phyloP scores from a whole-genome alignment of 2,797 vertebrate species.

The Oreonectes daqikongensis region DNA sequence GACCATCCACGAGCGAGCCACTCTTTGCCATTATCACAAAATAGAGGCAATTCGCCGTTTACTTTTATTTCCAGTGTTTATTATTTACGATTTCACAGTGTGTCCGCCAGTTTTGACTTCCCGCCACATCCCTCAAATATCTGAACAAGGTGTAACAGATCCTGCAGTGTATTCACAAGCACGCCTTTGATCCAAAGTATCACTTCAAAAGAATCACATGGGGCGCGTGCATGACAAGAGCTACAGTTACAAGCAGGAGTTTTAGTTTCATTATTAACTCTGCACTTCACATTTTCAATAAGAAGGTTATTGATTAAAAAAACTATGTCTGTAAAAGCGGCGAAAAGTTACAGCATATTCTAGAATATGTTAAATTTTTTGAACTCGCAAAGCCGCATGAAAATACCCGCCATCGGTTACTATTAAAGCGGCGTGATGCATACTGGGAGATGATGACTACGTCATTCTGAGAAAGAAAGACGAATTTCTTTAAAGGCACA shows the following conservation, averaged over 20 bases:
- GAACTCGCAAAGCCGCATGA: slow-evolving; percentile 44
- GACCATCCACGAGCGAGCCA: not conserved
- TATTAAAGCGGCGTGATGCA: slow-evolving; percentile 69
- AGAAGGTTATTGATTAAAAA: not conserved
- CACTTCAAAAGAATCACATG: no score
- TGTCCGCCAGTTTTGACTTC: not conserved
- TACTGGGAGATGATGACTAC: slow-evolving; percentile 66
- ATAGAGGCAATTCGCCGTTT: not conserved
- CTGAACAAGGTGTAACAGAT: not conserved
- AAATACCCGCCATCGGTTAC: slow-evolving; percentile 74
- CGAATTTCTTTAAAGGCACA: slow-evolving; percentile 66
- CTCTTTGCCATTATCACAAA: slow-evolving; percentile 41
- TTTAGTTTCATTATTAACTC: slow-evolving; percentile 13
- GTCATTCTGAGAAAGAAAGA: slow-evolving; percentile 61
- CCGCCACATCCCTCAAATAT: not conserved
- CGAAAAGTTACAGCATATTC: not conserved
- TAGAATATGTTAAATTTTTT: not conserved
- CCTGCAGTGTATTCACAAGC: not conserved
- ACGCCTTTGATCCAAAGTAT: not conserved
- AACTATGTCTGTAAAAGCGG: not conserved
- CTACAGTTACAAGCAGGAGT: not conserved
- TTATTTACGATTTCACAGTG: not conserved
- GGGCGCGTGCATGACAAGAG: not conserved
- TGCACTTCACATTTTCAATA: not conserved
- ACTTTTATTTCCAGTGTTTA: not conserved